Evolutionary conservation across 2,888 invertebrate species (phyloP).

Genomic region (Clepsis dumicolana): DNA sequence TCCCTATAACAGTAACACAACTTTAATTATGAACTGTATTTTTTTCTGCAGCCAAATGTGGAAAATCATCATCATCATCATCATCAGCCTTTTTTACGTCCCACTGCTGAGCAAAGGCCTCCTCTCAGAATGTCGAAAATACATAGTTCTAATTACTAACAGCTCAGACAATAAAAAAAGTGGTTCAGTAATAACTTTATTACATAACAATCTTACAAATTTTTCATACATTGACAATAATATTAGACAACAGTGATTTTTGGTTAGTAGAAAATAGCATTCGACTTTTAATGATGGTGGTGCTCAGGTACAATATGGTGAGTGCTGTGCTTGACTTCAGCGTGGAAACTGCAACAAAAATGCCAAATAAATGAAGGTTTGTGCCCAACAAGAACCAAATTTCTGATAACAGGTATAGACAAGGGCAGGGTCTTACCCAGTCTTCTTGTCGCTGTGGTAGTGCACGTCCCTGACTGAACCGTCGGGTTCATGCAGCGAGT

Average conservation of each 20-base stretch:
- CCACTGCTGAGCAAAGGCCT: no score
- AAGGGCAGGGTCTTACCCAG: constrained; percentile 58
- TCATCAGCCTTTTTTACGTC: no score
- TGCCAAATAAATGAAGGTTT: neutral
- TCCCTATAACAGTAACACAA: no score
- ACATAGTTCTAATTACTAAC: no score
- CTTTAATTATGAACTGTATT: neutral
- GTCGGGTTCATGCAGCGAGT: constrained; percentile 82
- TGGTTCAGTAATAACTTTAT: neutral
- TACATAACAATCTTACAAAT: neutral
- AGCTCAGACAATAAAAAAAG: neutral
- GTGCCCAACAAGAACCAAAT: neutral
- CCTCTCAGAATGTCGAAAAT: no score
- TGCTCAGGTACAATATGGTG: constrained; percentile 48
- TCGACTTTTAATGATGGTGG: constrained; percentile 28
- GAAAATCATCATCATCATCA: no score
- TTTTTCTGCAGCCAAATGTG: no score
- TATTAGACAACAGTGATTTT: neutral
- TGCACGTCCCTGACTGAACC: constrained; percentile 72
- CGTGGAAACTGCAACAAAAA: constrained; percentile 45
- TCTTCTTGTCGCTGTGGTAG: constrained; percentile 59
- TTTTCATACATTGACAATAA: neutral
- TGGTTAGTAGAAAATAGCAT: neutral
- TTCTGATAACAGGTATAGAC: neutral
- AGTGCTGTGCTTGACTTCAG: constrained; percentile 45